Conservation (phyloP, 2,797 vertebrate species). For the Typhlichthys subterraneus region DNA sequence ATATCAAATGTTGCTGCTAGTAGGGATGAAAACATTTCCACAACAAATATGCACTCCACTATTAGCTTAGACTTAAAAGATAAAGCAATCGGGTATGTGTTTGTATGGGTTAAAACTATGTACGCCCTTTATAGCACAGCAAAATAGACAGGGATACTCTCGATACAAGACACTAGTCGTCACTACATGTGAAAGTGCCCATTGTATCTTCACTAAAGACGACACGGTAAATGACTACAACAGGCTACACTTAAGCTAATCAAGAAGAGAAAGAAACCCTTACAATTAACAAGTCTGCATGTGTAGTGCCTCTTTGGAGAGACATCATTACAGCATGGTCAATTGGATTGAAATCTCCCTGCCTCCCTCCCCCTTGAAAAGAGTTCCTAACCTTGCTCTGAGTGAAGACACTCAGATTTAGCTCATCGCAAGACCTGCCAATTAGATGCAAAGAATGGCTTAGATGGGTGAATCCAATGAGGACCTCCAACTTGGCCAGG, state of each 20-base stretch:
- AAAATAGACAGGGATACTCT: not conserved
- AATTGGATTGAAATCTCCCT: too few species aligned
- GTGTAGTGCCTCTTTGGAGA: constrained; percentile 23
- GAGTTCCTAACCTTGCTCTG: too few species aligned
- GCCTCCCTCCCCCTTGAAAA: too few species aligned
- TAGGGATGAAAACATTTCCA: constrained; percentile 7
- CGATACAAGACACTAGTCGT: not conserved
- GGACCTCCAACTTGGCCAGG: too few species aligned
- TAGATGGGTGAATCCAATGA: too few species aligned
- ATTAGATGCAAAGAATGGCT: too few species aligned
- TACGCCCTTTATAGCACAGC: not conserved
- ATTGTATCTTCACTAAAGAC: constrained; percentile 19
- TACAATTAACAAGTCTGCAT: constrained; percentile 36
- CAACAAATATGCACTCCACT: not conserved
- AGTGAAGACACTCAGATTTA: constrained; percentile 40
- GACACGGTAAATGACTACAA: constrained; percentile 46
- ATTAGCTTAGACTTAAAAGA: not conserved
- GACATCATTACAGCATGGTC: constrained; percentile 28
- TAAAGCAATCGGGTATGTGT: not conserved
- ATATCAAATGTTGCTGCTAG: too few species aligned
- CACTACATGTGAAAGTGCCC: not conserved
- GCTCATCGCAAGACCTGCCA: too few species aligned
- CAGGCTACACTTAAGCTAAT: constrained; percentile 51
- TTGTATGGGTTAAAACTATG: not conserved
- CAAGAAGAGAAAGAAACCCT: constrained; percentile 40